These are phyloP conservation scores for Alethe castanea DNA, from an alignment of 2,113 vertebrate species.

Conservation along the genomic window DNA sequence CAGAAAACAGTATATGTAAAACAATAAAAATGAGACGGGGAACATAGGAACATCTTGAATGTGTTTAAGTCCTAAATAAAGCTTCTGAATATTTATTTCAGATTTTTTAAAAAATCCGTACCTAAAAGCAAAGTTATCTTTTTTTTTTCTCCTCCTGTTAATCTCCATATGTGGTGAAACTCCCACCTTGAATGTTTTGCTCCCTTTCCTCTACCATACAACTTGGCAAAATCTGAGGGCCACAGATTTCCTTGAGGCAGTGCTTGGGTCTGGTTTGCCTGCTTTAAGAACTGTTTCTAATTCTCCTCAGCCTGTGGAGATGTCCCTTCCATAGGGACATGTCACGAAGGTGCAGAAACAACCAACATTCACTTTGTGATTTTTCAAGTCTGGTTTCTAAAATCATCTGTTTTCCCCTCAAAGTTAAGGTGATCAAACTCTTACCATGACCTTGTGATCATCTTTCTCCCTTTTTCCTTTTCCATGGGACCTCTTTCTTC, in stretches of 20 bases:
- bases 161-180: not conserved
- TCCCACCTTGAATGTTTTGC: not conserved
- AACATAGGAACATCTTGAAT: not conserved
- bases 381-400: not conserved
- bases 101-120: not conserved
- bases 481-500: not conserved
- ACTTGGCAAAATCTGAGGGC: not conserved
- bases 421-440: not conserved
- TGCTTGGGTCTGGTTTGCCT: not conserved
- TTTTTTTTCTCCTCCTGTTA: not conserved
- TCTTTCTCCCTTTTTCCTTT: not conserved
- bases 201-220: not conserved
- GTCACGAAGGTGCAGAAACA: not conserved
- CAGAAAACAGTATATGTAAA: not conserved
- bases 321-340: fast-evolving
- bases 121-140: not conserved
- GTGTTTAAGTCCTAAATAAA: not conserved
- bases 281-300: not conserved
- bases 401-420: not conserved
- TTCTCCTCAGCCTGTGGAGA: not conserved
- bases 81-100: not conserved
- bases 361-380: not conserved
- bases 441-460: not conserved
- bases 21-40: not conserved
- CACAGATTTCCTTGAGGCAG: not conserved